A percentile compares a stretch with the other conserved stretches of the same genome.
phyloP scores from a whole-genome alignment of 1,140 invertebrate species.

The Eumeta japonica region DNA sequence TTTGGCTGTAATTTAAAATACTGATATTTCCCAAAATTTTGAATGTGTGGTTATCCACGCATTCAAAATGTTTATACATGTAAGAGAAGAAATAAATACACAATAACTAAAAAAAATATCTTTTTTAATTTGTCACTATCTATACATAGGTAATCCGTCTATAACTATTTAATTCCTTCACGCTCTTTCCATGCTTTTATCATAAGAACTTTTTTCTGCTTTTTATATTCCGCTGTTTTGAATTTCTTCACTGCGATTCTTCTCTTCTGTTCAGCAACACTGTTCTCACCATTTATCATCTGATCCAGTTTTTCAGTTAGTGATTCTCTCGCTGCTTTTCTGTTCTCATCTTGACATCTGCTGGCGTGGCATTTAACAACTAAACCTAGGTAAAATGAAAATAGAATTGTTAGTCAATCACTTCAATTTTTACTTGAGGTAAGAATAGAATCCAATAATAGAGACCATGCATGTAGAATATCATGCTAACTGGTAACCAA shows the following conservation, averaged over 20 bases:
- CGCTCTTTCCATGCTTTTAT: constrained; percentile 61
- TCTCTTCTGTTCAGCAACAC: constrained; percentile 61
- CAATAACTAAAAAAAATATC: too few species aligned
- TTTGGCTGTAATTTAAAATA: too few species aligned
- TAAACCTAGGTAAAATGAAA: constrained; percentile 55
- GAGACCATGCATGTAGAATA: too few species aligned
- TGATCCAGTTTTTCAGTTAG: constrained; percentile 74
- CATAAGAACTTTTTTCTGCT: constrained; percentile 55
- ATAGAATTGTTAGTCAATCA: neutral
- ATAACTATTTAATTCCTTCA: constrained; percentile 25
- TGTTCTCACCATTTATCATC: constrained; percentile 32
- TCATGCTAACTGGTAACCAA: too few species aligned
- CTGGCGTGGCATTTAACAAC: constrained; percentile 80
- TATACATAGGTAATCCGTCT: too few species aligned
- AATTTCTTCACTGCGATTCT: constrained; percentile 53
- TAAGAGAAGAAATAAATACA: too few species aligned
- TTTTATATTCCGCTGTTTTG: constrained; percentile 48
- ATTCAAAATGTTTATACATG: too few species aligned
- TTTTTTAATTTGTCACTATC: too few species aligned
- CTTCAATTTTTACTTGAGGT: neutral
- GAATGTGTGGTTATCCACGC: too few species aligned
- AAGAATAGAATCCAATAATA: too few species aligned
- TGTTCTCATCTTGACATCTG: constrained; percentile 72
- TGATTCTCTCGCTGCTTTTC: constrained; percentile 68
- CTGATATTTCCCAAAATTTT: too few species aligned